Conservation (phyloP, 2,888 invertebrate genomes). For the Philhelius pedissequus region DNA sequence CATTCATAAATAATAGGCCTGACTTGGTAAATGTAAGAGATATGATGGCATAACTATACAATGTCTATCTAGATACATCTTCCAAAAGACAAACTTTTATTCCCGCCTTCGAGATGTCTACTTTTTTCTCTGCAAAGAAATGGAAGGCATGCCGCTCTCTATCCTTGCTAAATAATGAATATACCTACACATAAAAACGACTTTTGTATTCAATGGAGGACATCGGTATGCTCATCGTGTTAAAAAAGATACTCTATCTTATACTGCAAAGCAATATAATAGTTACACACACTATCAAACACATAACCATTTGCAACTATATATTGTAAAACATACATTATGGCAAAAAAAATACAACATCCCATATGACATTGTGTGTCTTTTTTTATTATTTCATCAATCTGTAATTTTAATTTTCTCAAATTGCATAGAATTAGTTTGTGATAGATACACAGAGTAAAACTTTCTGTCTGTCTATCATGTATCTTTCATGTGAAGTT, state of each 20-base stretch:
- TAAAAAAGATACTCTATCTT: too few species aligned
- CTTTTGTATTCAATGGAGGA: too few species aligned
- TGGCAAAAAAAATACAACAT: background rate
- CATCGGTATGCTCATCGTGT: too few species aligned
- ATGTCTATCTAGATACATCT: background rate
- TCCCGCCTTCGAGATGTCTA: background rate
- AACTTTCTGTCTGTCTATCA: conserved; percentile 38
- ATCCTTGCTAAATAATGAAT: conserved; percentile 19
- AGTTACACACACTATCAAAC: background rate
- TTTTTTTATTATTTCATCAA: conserved; percentile 24
- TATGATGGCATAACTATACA: background rate
- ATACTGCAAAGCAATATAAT: conserved; percentile 31
- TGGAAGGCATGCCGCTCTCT: background rate
- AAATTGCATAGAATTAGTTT: conserved; percentile 65
- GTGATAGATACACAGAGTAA: background rate
- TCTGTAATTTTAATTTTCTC: conserved; percentile 62
- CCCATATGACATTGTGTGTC: background rate
- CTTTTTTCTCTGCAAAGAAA: background rate
- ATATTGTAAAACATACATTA: background rate
- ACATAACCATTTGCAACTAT: background rate
- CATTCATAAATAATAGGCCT: conserved; percentile 55
- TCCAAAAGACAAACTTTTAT: background rate
- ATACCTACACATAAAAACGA: too few species aligned
- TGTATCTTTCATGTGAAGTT: conserved; percentile 39
- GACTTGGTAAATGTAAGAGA: background rate